Evolutionary conservation across 2,888 invertebrate species (phyloP).

Genomic region (Rhorus exstirpatorius): DNA sequence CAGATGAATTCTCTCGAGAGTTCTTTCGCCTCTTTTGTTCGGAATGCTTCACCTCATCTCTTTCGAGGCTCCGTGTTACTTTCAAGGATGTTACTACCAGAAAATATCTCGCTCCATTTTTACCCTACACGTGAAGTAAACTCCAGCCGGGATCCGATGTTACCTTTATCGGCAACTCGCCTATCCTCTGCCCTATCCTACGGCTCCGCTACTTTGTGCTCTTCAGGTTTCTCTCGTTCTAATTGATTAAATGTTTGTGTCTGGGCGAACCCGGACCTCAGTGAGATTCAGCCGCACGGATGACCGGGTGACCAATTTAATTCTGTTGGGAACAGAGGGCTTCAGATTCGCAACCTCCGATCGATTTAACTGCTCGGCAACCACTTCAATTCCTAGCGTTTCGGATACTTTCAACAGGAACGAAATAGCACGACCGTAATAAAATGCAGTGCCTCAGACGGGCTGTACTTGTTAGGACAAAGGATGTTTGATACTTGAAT

Average conservation of each 20-base stretch:
- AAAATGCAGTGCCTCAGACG: neutral
- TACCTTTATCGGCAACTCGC: slow-evolving; percentile 22
- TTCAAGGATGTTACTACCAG: slow-evolving; percentile 35
- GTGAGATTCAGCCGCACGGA: slow-evolving; percentile 3
- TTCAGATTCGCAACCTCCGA: slow-evolving; percentile 25
- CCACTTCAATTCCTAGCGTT: neutral
- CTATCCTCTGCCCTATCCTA: neutral
- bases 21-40: slow-evolving; percentile 32
- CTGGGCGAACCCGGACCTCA: neutral
- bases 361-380: slow-evolving; percentile 12
- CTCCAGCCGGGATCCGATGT: neutral
- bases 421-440: neutral
- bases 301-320: slow-evolving; percentile 39
- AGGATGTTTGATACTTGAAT: neutral
- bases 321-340: slow-evolving; percentile 6
- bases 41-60: neutral
- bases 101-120: slow-evolving; percentile 1
- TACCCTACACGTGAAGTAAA: neutral
- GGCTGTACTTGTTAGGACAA: neutral
- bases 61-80: slow-evolving; percentile 15
- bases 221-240: slow-evolving; percentile 24
- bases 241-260: slow-evolving; percentile 55
- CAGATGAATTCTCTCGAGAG: slow-evolving; percentile 51
- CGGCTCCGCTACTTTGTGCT: slow-evolving; percentile 11
- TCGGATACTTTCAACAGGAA: neutral